Evolutionary conservation across 2,113 vertebrate species (phyloP), one percentile per base, ranked within the genome.

Genomic region (Alligator sinensis): DNA sequence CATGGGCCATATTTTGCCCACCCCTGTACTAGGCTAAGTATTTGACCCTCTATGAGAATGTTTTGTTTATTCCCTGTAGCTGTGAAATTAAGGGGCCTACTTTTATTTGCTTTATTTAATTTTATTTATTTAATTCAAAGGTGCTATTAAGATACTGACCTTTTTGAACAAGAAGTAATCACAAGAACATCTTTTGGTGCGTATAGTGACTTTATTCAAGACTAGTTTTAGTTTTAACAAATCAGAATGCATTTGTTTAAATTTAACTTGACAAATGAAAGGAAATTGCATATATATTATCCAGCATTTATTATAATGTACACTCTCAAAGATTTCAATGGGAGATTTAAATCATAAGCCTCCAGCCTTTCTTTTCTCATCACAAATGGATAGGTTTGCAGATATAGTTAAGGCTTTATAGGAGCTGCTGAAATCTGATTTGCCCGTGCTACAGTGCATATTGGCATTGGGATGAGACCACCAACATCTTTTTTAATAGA

Each of bases 221-320:
- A 83, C 86, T 91, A 63, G 90, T 89, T 96, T 93, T 64, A 91
- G 77, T 89, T 92, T 11, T 0, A 91, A 64, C 79, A 93, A 95
- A 90, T 88, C 66, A 47, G 90, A 93, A 87, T 89, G 75, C 75
- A 19, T 94, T 96, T 94, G 75, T 97, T 96, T 93, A 94, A 95
- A 93, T 63, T 66, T 94, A 96, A 79, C 68, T 86, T 97, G 94
- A 97, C 91, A 97, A 97, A 95, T 94, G 87, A 94, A 93, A 96
- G 91, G 96, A 97, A 98, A 96, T 95, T 87, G 92, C 88, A 90
- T 97, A 84, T 88, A 89, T 97, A 98, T 97, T 97, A 92, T 92
- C 87, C 77, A 94, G 92, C 74, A 63, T 68, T 95, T 93, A 14
- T 96, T 92, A 91, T 91, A 92, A 86, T 12, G 1, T 86, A 90